Evolutionary conservation across 2,888 invertebrate genomes (phyloP).

Genomic region (Apodemia mormo): DNA sequence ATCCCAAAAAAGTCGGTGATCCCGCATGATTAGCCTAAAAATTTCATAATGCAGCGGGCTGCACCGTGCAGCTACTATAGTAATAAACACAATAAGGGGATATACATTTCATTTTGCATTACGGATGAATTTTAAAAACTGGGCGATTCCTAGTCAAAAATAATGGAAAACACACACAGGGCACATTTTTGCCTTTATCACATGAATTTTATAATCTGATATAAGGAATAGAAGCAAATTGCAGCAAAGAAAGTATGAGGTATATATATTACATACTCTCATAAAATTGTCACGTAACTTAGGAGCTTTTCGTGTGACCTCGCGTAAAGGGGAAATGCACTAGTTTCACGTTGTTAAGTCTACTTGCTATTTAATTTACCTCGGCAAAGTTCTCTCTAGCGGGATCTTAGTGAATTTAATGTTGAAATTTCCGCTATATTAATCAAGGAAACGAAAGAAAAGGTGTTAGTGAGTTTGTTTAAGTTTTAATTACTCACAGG

Average conservation of each 20-base stretch:
- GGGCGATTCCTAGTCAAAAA: too few species aligned
- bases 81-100: too few species aligned
- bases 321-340: constrained; percentile 5
- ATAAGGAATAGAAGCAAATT: neutral
- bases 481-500: too few species aligned
- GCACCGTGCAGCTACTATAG: too few species aligned
- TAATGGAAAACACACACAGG: too few species aligned
- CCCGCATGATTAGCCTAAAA: too few species aligned
- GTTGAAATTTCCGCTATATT: constrained; percentile 20
- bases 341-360: constrained; percentile 14
- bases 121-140: too few species aligned
- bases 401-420: constrained; percentile 19
- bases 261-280: constrained; percentile 6
- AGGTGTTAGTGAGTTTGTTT: neutral
- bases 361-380: constrained; percentile 22
- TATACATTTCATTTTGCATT: too few species aligned
- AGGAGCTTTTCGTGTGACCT: constrained; percentile 7
- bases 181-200: neutral
- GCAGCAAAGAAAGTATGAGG: neutral
- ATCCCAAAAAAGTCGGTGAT: too few species aligned
- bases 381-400: constrained; percentile 16
- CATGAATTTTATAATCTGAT: neutral
- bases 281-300: constrained; percentile 16
- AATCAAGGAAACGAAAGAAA: constrained; percentile 19
- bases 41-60: too few species aligned